Percentiles rank a stretch among this genome's conserved stretches.
Evolutionary conservation across 2,113 vertebrate genomes (phyloP).

Genomic region (Australoheros scitulus): DNA sequence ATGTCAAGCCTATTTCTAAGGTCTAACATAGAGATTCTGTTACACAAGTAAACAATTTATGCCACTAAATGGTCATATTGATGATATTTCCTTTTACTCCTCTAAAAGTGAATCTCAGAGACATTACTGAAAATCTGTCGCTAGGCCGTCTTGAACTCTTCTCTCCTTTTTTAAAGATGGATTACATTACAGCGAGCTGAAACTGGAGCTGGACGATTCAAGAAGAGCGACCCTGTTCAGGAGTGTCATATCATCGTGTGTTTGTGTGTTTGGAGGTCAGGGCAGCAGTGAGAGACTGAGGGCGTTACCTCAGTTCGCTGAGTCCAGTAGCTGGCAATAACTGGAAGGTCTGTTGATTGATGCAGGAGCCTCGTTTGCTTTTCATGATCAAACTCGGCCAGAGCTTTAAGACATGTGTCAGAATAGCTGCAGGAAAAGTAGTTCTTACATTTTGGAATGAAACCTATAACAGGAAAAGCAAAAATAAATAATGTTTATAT

Average conservation of each 20-base stretch:
- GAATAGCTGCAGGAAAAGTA: conserved; percentile 80
- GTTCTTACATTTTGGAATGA: conserved; percentile 77
- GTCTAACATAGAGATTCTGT: too few species aligned
- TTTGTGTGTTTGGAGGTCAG: neutral
- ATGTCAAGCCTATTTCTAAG: neutral
- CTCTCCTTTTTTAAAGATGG: neutral
- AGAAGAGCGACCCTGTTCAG: conserved; percentile 37
- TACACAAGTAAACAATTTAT: too few species aligned
- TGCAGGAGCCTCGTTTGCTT: conserved; percentile 16
- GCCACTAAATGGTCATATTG: too few species aligned
- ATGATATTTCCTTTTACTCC: too few species aligned
- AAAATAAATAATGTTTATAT: neutral
- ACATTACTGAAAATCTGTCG: too few species aligned
- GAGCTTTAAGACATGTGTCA: conserved; percentile 70
- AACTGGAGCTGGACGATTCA: conserved; percentile 64
- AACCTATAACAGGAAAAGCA: conserved; percentile 62
- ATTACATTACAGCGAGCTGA: conserved; percentile 47
- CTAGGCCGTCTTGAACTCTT: neutral
- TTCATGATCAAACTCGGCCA: conserved; percentile 66
- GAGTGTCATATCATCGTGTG: neutral
- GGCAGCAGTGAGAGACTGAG: neutral
- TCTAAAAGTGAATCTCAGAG: too few species aligned
- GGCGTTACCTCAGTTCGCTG: conserved; percentile 54
- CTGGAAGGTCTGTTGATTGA: conserved; percentile 17
- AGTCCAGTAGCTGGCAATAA: neutral